Evolutionary conservation across 1,140 invertebrate species (phyloP), one percentile per base, ranked within the genome.

Genomic region (Steinernema khuongi): DNA sequence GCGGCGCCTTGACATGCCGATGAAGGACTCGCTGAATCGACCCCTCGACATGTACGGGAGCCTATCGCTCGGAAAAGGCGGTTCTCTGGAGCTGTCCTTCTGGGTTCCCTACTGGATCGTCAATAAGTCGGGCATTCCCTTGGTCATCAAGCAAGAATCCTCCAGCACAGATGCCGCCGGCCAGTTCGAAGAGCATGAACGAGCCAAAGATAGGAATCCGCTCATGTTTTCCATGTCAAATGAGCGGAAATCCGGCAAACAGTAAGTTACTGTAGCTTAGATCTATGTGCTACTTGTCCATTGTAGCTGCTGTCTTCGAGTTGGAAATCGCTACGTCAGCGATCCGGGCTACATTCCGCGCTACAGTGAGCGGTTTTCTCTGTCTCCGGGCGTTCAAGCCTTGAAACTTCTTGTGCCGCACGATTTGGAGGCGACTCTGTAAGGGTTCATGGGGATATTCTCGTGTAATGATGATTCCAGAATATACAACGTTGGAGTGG

Each of bases 41-140:
- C 88, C 91, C 67, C 87, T 96, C 0, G 90, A 91, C 76, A 87
- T 97, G 1, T 89, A 90, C 66, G 90, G 91, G 0, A 86, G 87
- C 17, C 88, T 92, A 31, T 82, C 76, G 22, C 77, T 83, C 18
- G 81, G 85, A 75, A 86, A 88, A 74, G 89, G 89, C 68, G 87
- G 88, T 19, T 88, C 88, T 17, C 84, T 89, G 67, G 88, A 93
- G 89, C 89, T 96, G 70, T 90, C 89, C 60, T 88, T 97, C 18
- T 91, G 90, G 74, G 91, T 93, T 26, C 91, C 92, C 0, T 96
- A 92, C 87, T 98, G 96, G 95, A 90, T 99, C 77, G 90, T 98
- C 30, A 98, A 99, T 86, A 92, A 92, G 86, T 94, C 93, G 18
- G 95, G 94, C 0, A 87, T 98, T 41, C 94, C 95, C 0, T 85